These are phyloP conservation scores for Eptatretus atami DNA, from an alignment of 2,797 vertebrate species.

Conservation along the genomic window DNA sequence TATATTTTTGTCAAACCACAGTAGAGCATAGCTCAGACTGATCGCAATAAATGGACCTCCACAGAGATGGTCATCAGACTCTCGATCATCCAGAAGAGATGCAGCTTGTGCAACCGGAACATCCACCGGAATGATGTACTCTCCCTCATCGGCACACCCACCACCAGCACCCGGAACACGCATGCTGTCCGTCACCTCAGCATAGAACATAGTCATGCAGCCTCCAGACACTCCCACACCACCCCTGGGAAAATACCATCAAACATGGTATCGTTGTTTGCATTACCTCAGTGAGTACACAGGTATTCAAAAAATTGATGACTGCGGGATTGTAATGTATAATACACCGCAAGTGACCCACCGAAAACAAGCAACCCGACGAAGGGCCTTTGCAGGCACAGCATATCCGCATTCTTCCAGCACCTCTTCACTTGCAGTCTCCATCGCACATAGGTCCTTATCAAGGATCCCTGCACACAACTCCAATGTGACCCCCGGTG, in stretches of 20 bases:
- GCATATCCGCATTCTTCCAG: constrained; percentile 67
- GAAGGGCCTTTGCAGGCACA: constrained; percentile 23
- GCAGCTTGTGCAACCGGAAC: constrained; percentile 42
- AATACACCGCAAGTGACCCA: constrained; percentile 11
- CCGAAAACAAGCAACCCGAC: constrained; percentile 48
- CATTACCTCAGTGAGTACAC: too few species aligned
- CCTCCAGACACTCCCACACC: constrained; percentile 48
- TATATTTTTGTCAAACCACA: too few species aligned
- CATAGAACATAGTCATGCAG: constrained; percentile 64
- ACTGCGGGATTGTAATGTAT: too few species aligned
- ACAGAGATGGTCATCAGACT: too few species aligned
- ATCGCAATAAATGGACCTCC: too few species aligned
- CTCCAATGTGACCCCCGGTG: constrained; percentile 39
- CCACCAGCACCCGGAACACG: constrained; percentile 24
- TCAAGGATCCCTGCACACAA: constrained; percentile 64
- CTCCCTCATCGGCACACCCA: constrained; percentile 38
- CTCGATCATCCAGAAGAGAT: constrained; percentile 25
- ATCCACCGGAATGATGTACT: constrained; percentile 57
- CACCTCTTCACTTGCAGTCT: constrained; percentile 45
- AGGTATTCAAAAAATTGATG: too few species aligned
- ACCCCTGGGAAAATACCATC: constrained; percentile 19
- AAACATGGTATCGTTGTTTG: constrained; percentile 6
- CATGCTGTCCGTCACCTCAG: constrained; percentile 56
- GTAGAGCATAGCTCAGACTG: too few species aligned
- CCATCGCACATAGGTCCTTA: constrained; percentile 45